phyloP scores from a whole-genome alignment of 2,113 vertebrate species.

The Sinocyclocheilus maitianheensis region DNA sequence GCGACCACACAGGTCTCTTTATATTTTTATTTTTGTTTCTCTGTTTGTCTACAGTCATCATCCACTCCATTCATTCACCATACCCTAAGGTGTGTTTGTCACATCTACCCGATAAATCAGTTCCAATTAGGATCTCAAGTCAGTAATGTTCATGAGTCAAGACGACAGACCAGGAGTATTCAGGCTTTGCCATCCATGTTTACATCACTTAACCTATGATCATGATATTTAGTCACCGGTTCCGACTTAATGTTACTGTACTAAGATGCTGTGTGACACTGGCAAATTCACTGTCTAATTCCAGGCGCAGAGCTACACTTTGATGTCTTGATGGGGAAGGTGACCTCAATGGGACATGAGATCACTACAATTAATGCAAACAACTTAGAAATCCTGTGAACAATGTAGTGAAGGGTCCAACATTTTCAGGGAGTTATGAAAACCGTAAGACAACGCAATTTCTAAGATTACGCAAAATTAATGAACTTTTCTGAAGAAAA shows the following conservation, averaged over 20 bases:
- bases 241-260: conserved; percentile 54
- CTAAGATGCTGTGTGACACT: not conserved
- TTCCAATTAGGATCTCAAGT: not conserved
- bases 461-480: too few species aligned
- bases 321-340: conserved; percentile 65
- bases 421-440: not conserved
- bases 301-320: conserved; percentile 68
- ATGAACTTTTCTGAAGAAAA: too few species aligned
- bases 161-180: not conserved
- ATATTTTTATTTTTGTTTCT: conserved; percentile 26
- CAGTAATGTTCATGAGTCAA: not conserved
- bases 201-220: not conserved
- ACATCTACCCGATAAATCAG: too few species aligned
- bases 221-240: not conserved
- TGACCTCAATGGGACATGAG: conserved; percentile 67
- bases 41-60: conserved; percentile 27
- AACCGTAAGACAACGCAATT: not conserved
- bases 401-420: conserved; percentile 62
- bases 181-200: not conserved
- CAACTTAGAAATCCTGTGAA: conserved; percentile 70
- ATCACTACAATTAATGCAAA: conserved; percentile 70
- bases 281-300: conserved; percentile 52
- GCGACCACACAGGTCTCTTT: conserved; percentile 62
- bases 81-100: too few species aligned
- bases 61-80: not conserved